Conservation (phyloP, 2,888 invertebrate genomes). For the Drosophila pegasa region DNA sequence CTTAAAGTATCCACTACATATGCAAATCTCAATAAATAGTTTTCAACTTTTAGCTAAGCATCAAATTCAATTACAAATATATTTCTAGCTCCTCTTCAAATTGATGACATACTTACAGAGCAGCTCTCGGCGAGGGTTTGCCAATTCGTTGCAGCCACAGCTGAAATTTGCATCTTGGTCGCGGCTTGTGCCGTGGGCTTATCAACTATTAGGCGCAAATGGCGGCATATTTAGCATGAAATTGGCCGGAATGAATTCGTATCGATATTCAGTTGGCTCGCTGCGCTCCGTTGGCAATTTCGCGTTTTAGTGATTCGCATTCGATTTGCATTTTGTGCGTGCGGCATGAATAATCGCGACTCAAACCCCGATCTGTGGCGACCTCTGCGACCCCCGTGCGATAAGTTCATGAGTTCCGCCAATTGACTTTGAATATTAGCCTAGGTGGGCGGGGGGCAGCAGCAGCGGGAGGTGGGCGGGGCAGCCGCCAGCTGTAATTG, state of each 20-base stretch:
- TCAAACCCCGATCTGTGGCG: slow-evolving; percentile 44
- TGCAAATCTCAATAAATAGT: neutral
- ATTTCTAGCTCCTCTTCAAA: neutral
- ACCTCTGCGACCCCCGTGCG: slow-evolving; percentile 41
- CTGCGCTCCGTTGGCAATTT: slow-evolving; percentile 26
- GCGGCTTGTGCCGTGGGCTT: slow-evolving; percentile 48
- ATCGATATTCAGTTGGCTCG: slow-evolving; percentile 29
- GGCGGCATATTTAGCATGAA: slow-evolving; percentile 76
- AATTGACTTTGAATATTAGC: slow-evolving; percentile 79
- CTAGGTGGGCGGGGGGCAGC: neutral
- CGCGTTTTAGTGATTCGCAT: slow-evolving; percentile 63
- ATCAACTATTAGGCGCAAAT: slow-evolving; percentile 78
- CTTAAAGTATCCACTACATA: too few species aligned
- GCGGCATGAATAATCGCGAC: slow-evolving; percentile 72
- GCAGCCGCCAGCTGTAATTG: slow-evolving; percentile 70
- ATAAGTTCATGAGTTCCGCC: slow-evolving; percentile 72
- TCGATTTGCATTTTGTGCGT: slow-evolving; percentile 74
- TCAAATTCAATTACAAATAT: neutral
- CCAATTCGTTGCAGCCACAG: slow-evolving; percentile 47
- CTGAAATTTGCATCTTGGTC: slow-evolving; percentile 58
- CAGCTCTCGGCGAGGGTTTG: neutral
- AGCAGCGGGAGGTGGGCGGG: neutral
- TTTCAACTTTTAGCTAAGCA: neutral
- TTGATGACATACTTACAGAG: neutral
- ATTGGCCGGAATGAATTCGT: slow-evolving; percentile 62